Evolutionary conservation across 2,888 invertebrate genomes (phyloP).

Genomic region (Cordilura impudica): DNA sequence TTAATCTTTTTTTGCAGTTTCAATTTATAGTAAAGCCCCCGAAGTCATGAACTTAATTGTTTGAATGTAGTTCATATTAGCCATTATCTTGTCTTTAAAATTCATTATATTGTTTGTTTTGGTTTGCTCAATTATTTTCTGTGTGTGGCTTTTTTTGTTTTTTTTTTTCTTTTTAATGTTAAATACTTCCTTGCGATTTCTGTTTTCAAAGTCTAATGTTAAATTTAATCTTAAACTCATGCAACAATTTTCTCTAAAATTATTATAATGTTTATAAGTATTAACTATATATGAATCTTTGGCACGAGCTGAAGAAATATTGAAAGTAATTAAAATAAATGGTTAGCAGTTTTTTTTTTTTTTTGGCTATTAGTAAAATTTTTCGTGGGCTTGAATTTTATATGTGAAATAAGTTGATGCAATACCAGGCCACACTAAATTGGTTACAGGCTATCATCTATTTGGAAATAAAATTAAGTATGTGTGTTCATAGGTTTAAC

Average conservation of each 20-base stretch:
- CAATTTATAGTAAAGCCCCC: not conserved
- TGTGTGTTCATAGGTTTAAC: no score
- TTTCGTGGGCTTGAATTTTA: slow-evolving; percentile 51
- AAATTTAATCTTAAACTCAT: slow-evolving; percentile 32
- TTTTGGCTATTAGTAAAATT: not conserved
- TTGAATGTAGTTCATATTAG: slow-evolving; percentile 1
- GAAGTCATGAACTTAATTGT: slow-evolving; percentile 25
- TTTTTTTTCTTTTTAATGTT: not conserved
- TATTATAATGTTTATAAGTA: slow-evolving; percentile 1
- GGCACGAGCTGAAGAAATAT: slow-evolving; percentile 33
- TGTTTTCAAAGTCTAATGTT: not conserved
- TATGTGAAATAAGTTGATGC: slow-evolving; percentile 7
- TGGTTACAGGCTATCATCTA: not conserved
- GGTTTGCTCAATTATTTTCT: not conserved
- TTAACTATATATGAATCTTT: slow-evolving; percentile 13
- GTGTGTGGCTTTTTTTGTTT: not conserved
- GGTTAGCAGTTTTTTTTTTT: slow-evolving; percentile 5
- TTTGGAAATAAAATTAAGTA: not conserved
- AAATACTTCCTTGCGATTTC: slow-evolving; percentile 22
- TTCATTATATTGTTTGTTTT: slow-evolving; percentile 3
- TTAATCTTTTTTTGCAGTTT: not conserved
- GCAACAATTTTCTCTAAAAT: slow-evolving; percentile 26
- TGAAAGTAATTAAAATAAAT: slow-evolving; percentile 22
- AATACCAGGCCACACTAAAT: not conserved
- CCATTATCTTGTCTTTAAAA: not conserved